Percentiles rank a stretch among this genome's conserved stretches.
Evolutionary conservation across 2,113 vertebrate genomes (phyloP).

Genomic region (Columbina picui): DNA sequence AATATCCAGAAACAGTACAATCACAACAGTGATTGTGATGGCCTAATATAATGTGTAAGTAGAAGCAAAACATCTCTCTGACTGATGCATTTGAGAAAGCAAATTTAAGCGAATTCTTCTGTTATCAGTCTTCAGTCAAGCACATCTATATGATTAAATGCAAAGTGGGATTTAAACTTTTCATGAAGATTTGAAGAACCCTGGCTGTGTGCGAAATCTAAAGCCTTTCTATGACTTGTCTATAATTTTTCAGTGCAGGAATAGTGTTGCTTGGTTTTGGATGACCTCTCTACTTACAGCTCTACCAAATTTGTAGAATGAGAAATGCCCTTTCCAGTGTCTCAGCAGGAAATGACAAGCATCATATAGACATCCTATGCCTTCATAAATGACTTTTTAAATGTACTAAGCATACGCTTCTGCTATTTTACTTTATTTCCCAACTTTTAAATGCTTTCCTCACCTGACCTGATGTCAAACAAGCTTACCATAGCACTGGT

Average conservation of each 20-base stretch:
- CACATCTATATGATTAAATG: not conserved
- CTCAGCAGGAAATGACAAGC: not conserved
- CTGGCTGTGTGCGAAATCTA: not conserved
- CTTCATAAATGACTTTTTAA: not conserved
- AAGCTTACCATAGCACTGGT: not conserved
- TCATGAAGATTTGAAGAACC: not conserved
- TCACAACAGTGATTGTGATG: not conserved
- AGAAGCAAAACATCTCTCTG: not conserved
- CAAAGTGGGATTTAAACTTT: not conserved
- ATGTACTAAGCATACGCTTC: not conserved
- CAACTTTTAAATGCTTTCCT: not conserved
- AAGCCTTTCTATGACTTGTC: not conserved
- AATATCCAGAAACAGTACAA: not conserved
- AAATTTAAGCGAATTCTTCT: not conserved
- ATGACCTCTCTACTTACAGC: not conserved
- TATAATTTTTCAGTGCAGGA: not conserved
- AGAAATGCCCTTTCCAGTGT: not conserved
- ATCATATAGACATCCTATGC: not conserved
- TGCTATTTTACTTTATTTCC: not conserved
- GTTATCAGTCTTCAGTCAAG: not conserved
- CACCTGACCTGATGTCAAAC: not conserved
- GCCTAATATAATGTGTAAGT: not conserved
- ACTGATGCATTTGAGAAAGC: not conserved
- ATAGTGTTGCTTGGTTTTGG: not conserved
- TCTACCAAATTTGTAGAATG: not conserved